These are phyloP conservation scores for Globia sparganii DNA, from an alignment of 2,888 invertebrate species.

Conservation along the genomic window DNA sequence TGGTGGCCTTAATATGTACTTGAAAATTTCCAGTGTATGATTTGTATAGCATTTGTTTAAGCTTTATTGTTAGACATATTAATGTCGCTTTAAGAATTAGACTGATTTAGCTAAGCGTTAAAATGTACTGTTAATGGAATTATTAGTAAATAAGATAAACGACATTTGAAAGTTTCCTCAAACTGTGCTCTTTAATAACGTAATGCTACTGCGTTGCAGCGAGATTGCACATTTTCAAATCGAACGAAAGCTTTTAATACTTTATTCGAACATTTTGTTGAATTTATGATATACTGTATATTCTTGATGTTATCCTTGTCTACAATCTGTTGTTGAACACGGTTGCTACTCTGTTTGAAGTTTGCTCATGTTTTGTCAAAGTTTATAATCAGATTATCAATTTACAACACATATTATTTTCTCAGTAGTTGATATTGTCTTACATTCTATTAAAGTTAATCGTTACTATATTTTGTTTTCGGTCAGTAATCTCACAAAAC, in stretches of 20 bases:
- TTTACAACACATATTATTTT: slow-evolving; percentile 59
- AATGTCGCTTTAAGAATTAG: slow-evolving; percentile 90
- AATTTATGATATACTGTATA: slow-evolving; percentile 56
- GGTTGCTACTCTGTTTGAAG: slow-evolving; percentile 51
- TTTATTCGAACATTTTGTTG: slow-evolving; percentile 57
- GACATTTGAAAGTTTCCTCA: slow-evolving; percentile 73
- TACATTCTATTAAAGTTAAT: slow-evolving; percentile 77
- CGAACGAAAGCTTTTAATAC: slow-evolving; percentile 56
- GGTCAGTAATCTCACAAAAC: slow-evolving; percentile 81
- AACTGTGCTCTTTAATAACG: slow-evolving; percentile 46
- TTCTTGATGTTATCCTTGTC: slow-evolving; percentile 49
- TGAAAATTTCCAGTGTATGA: slow-evolving; percentile 87
- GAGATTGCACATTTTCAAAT: slow-evolving; percentile 49
- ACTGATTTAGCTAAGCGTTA: slow-evolving; percentile 90
- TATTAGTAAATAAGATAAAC: slow-evolving; percentile 83
- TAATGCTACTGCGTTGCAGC: slow-evolving; percentile 47
- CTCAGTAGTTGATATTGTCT: slow-evolving; percentile 67
- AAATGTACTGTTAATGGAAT: slow-evolving; percentile 87
- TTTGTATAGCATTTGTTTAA: slow-evolving; percentile 86
- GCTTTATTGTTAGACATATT: slow-evolving; percentile 88
- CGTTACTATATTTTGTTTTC: slow-evolving; percentile 76
- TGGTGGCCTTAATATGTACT: slow-evolving; percentile 85
- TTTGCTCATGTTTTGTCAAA: slow-evolving; percentile 65
- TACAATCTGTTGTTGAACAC: slow-evolving; percentile 52
- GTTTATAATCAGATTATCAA: slow-evolving; percentile 65